phyloP scores from a whole-genome alignment of 2,888 invertebrate species.

The Drosophila barbarae region DNA sequence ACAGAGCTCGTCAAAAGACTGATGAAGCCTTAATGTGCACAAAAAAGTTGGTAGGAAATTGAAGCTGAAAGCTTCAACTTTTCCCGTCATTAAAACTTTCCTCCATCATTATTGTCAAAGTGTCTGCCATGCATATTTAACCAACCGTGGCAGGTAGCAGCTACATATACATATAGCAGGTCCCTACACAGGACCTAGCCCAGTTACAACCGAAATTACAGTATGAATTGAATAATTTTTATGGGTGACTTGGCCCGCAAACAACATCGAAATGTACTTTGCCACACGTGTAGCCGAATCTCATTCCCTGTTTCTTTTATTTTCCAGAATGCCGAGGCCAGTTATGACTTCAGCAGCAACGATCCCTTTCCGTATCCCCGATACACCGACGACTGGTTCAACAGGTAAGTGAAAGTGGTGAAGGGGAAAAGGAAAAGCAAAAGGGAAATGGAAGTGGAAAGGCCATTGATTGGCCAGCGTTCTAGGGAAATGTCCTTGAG shows the following conservation, averaged over 20 bases:
- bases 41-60: slow-evolving; percentile 25
- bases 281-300: background rate
- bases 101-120: slow-evolving; percentile 16
- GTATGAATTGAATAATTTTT: slow-evolving; percentile 19
- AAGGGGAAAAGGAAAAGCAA: background rate
- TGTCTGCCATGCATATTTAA: slow-evolving; percentile 17
- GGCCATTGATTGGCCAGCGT: slow-evolving; percentile 11
- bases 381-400: slow-evolving; percentile 99
- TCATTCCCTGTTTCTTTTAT: slow-evolving; percentile 40
- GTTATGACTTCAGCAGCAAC: slow-evolving; percentile 99
- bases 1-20: slow-evolving; percentile 1
- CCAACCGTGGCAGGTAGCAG: slow-evolving; percentile 1
- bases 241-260: slow-evolving; percentile 3
- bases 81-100: slow-evolving; percentile 36
- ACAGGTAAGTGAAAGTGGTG: slow-evolving; percentile 86
- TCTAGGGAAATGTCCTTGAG: slow-evolving; percentile 11
- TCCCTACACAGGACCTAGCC: background rate
- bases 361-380: slow-evolving; percentile 99
- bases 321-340: slow-evolving; percentile 96
- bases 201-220: slow-evolving; percentile 7
- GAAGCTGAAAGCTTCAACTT: slow-evolving; percentile 39
- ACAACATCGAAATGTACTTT: slow-evolving; percentile 29
- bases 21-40: slow-evolving; percentile 23
- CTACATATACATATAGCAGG: background rate
- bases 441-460: background rate